Base-by-base conservation (phyloP, 2,113 vertebrate species). In the Pachyramphus minor region DNA sequence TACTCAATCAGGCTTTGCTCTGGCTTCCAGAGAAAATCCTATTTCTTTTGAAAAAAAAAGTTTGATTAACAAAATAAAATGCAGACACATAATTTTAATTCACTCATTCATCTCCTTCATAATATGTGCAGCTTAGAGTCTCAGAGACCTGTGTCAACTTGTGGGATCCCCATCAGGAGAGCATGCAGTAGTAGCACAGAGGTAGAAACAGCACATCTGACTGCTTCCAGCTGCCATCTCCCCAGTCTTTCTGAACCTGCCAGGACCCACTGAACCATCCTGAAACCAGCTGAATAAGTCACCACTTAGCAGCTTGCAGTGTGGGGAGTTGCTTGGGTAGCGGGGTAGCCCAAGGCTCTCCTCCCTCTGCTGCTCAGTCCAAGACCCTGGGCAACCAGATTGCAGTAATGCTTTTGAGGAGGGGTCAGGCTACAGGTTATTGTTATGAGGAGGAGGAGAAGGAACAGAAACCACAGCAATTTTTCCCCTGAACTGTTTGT, bases 241-340 rank as follows among this genome's bases (percentile, higher is more conserved):
- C 37, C 17, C 72, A 39, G 67, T 8, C 35, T 52, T 68, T 75
- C 53, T 53, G 50, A 45, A n/a, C 10, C 8, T 4, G 2, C 2
- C 4, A 87, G n/a, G 15, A n/a, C 6, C 20, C 58, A 30, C 0
- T 11, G 12, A 12, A 4, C 4, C 8, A 13, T 12, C 4, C 39
- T 30, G 42, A 39, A 80, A 33, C 15, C 35, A 33, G 11, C 7
- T 72, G 49, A 89, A 37, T 25, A 67, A 39, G 23, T 78, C 56
- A 58, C 56, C 11, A 22, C 45, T 39, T 44, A 60, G 74, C 85
- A 85, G 17, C 66, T 69, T 0, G 2, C 74, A 35, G 28, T 0
- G 1, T 2, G 30, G 59, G 35, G 35, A 67, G 20, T 3, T 21
- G 2, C 50, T 71, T n/a, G 28, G 17, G 35, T 69, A 64, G 67